Percentiles rank a stretch among this genome's conserved stretches.
These are phyloP conservation scores for Tyria jacobaeae DNA, from an alignment of 2,888 invertebrate species.

Conservation along the genomic window DNA sequence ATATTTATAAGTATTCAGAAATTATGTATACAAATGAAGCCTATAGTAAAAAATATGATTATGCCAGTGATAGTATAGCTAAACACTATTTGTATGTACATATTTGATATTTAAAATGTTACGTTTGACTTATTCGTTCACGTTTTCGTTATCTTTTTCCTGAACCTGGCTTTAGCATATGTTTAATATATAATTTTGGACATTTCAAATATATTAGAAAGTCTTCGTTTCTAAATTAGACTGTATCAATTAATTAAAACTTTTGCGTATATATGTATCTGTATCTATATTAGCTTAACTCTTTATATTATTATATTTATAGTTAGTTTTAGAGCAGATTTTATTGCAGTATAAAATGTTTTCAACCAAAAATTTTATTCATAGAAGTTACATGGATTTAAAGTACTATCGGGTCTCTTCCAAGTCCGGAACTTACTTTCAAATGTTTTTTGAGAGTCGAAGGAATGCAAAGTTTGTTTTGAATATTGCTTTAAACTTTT, in stretches of 20 bases:
- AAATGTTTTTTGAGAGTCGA: background rate
- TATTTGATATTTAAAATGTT: too few species aligned
- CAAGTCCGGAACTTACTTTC: constrained; percentile 2
- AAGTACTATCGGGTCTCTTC: constrained; percentile 22
- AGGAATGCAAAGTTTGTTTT: constrained; percentile 10
- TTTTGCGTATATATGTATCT: too few species aligned
- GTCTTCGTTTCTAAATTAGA: background rate
- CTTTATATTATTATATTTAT: background rate
- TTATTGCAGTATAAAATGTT: constrained; percentile 31
- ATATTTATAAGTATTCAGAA: too few species aligned
- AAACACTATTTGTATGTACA: too few species aligned
- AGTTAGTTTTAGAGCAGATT: constrained; percentile 28
- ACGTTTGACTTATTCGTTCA: too few species aligned
- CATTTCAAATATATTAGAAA: too few species aligned
- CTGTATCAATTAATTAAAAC: background rate
- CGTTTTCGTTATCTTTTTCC: too few species aligned
- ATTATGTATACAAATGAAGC: too few species aligned
- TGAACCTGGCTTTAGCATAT: too few species aligned
- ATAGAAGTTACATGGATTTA: constrained; percentile 17
- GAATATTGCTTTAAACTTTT: background rate
- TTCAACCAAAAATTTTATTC: constrained; percentile 21
- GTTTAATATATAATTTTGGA: too few species aligned
- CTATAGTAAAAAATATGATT: too few species aligned
- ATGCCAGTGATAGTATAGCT: too few species aligned
- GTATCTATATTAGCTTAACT: background rate